A percentile compares a stretch with the other conserved stretches of the same genome.
These are phyloP conservation scores for Cyclura pinguis DNA, from an alignment of 2,797 vertebrate genomes.

Conservation along the genomic window DNA sequence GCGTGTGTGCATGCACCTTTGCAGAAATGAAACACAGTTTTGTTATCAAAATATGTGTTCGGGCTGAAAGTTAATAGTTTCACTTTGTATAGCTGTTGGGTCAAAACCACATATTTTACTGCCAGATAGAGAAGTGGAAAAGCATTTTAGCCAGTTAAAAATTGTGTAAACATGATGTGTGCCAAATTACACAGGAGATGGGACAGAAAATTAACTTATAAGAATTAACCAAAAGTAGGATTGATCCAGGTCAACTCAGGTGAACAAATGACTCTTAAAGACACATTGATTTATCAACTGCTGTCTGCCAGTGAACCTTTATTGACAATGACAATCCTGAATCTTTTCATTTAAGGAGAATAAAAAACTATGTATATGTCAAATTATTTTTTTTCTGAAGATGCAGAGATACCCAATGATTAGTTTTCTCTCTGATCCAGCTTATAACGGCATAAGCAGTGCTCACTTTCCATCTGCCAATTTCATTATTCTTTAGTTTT, in stretches of 20 bases:
- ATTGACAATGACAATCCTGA: neutral
- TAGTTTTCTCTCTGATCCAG: constrained; percentile 66
- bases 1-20: neutral
- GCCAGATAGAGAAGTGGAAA: neutral
- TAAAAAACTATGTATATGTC: constrained; percentile 58
- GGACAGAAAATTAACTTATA: neutral
- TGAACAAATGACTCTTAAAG: constrained; percentile 12
- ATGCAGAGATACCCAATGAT: constrained; percentile 30
- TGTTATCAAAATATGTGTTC: neutral
- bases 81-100: neutral
- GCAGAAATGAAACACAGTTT: neutral
- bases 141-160: neutral
- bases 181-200: neutral
- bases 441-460: constrained; percentile 54
- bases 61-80: neutral
- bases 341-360: neutral
- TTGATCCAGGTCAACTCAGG: neutral
- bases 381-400: constrained; percentile 52
- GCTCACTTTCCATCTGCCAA: constrained; percentile 60
- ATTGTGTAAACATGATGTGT: neutral
- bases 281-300: constrained; percentile 38
- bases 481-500: constrained; percentile 66
- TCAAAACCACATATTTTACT: neutral
- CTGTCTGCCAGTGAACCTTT: neutral
- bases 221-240: neutral